Percentiles rank a stretch among this genome's conserved stretches.
Evolutionary conservation across 2,888 invertebrate genomes (phyloP).

Genomic region (Euplagia quadripunctaria): DNA sequence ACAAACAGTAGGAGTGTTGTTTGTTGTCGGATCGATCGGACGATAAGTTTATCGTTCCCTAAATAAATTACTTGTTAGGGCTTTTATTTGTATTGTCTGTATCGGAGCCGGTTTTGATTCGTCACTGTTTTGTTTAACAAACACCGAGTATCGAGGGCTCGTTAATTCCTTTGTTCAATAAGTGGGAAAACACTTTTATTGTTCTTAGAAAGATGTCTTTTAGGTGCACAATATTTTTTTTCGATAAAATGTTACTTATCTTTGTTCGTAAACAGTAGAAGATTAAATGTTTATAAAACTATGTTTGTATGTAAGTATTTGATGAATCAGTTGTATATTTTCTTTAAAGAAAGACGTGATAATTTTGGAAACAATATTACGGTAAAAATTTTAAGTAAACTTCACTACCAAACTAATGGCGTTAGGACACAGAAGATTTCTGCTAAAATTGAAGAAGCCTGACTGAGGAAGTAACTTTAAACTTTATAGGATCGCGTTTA

Average conservation of each 20-base stretch:
- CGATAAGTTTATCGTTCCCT: slow-evolving; percentile 39
- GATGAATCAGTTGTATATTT: neutral
- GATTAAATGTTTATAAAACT: neutral
- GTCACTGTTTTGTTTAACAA: slow-evolving; percentile 35
- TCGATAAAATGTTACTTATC: neutral
- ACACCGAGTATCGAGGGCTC: slow-evolving; percentile 19
- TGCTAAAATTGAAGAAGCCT: too few species aligned
- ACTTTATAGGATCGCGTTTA: too few species aligned
- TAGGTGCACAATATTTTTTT: neutral
- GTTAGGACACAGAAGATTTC: too few species aligned
- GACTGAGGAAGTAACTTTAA: too few species aligned
- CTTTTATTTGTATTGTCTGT: slow-evolving; percentile 41
- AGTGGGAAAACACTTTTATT: neutral
- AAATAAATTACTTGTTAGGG: slow-evolving; percentile 41
- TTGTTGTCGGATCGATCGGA: slow-evolving; percentile 31
- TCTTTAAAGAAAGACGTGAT: neutral
- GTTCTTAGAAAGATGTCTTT: neutral
- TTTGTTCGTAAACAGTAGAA: neutral
- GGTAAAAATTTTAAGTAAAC: too few species aligned
- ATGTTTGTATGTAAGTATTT: neutral
- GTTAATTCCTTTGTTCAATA: slow-evolving; percentile 16
- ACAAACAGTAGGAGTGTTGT: slow-evolving; percentile 7
- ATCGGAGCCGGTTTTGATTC: slow-evolving; percentile 27
- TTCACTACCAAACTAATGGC: too few species aligned
- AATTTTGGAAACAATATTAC: neutral